phyloP scores from a whole-genome alignment of 2,888 invertebrate genomes.

The Hipparchia sbordonii region DNA sequence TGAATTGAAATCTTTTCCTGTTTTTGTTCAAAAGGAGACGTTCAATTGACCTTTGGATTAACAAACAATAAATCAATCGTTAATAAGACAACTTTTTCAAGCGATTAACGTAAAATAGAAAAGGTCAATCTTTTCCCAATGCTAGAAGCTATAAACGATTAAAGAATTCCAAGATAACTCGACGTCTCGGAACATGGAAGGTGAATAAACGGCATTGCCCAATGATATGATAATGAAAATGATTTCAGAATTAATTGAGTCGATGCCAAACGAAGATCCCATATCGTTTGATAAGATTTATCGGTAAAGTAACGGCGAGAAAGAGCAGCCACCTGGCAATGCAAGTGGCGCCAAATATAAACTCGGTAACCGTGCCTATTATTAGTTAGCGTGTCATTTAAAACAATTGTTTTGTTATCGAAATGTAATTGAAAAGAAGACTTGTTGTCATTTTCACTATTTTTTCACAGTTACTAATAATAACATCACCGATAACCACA shows the following conservation, averaged over 20 bases:
- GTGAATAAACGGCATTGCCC: constrained; percentile 22
- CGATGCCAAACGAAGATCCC: constrained; percentile 34
- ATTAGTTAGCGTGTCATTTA: constrained; percentile 21
- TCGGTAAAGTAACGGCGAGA: constrained; percentile 49
- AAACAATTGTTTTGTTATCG: constrained; percentile 11
- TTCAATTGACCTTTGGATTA: background rate
- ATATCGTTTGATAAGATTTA: constrained; percentile 48
- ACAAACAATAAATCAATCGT: background rate
- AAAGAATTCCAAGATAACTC: constrained; percentile 16
- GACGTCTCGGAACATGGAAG: constrained; percentile 12
- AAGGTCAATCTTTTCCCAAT: constrained; percentile 8
- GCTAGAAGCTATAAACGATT: constrained; percentile 9
- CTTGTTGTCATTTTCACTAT: background rate
- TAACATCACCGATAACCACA: no score
- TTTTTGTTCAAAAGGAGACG: background rate
- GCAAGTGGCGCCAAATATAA: constrained; percentile 63
- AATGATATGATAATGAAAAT: constrained; percentile 28
- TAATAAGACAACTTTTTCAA: background rate
- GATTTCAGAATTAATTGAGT: constrained; percentile 45
- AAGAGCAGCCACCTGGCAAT: constrained; percentile 58
- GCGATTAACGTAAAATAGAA: background rate
- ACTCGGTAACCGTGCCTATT: constrained; percentile 36
- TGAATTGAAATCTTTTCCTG: background rate
- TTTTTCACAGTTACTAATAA: background rate
- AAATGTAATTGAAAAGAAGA: background rate